phyloP scores from a whole-genome alignment of 2,113 vertebrate species.

The Macrotus californicus region DNA sequence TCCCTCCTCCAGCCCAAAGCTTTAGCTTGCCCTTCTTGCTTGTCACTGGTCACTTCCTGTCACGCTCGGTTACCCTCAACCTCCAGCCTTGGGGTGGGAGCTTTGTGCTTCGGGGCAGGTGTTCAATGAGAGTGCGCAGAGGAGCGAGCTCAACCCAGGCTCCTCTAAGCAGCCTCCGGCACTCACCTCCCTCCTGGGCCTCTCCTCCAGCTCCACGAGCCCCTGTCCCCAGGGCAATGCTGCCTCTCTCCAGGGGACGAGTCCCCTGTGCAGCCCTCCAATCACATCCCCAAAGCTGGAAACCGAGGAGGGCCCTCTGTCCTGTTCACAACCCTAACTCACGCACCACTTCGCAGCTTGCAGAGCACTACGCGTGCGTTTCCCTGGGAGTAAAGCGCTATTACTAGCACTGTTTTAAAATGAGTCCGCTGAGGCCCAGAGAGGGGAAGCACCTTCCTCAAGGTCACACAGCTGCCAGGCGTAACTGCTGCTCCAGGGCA shows the following conservation, averaged over 20 bases:
- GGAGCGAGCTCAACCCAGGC: background rate
- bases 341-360: too few species aligned
- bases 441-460: background rate
- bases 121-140: background rate
- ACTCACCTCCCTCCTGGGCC: fast-evolving
- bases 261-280: background rate
- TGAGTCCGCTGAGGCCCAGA: background rate
- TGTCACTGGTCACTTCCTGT: too few species aligned
- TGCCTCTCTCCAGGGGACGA: background rate
- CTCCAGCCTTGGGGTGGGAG: background rate
- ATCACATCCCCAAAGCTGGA: too few species aligned
- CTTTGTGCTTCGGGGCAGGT: background rate
- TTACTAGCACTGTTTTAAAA: background rate
- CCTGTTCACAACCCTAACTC: background rate
- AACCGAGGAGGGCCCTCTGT: background rate
- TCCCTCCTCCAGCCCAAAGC: background rate
- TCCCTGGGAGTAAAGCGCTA: background rate
- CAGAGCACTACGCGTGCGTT: fast-evolving
- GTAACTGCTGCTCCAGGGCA: background rate
- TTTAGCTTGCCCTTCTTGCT: background rate
- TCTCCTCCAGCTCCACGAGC: fast-evolving
- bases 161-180: background rate
- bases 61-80: background rate
- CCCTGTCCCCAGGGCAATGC: background rate
- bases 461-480: background rate